Evolutionary conservation across 2,113 vertebrate species (phyloP), one percentile per base, ranked within the genome.

Genomic region (Actenoides lindsayi): DNA sequence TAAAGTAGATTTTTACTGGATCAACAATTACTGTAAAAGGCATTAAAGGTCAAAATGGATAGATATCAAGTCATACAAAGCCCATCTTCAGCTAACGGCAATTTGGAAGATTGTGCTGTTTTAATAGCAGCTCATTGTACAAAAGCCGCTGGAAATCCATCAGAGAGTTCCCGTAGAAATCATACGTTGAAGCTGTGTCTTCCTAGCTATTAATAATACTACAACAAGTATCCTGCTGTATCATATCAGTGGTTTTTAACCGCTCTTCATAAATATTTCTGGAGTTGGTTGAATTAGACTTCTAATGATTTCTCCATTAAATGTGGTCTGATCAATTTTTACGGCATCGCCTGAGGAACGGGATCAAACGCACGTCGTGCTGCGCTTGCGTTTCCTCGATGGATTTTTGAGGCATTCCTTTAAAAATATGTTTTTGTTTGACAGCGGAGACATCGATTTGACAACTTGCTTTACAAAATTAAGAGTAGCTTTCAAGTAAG

Each of bases 271-370:
- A 94, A 95, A 95, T 95, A 94, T 95, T 93, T 96, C 93, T 92
- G 80, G 70, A 93, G 89, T 62, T 74, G 51, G 78, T 82, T 93
- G 94, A 96, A 97, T 97, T 94, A 95, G 83, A 89, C 88, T 95
- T 97, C 84, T 88, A 97, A 97, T 92, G 96, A 97, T 97, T 96
- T 96, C 91, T 86, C 89, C 87, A 92, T 97, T 97, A 96, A 96
- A 96, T 89, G 87, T 62, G 86, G 83, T 91, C 94, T 82, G 88
- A 96, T 97, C 96, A 91, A 97, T 97, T 97, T 97, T 97, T 97
- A 96, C 2, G 2, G 89, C 91, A 92, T 76, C 0, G 82, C 93
- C 92, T 44, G 25, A 95, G 95, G 86, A 95, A 94, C 78, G 89
- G 95, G 97, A 96, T 91, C 77, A 93, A 92, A 87, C 69, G 87